A percentile compares a stretch with the other conserved stretches of the same genome.
Evolutionary conservation across 2,888 invertebrate genomes (phyloP).

Genomic region (Mesodorylaimus sp.): DNA sequence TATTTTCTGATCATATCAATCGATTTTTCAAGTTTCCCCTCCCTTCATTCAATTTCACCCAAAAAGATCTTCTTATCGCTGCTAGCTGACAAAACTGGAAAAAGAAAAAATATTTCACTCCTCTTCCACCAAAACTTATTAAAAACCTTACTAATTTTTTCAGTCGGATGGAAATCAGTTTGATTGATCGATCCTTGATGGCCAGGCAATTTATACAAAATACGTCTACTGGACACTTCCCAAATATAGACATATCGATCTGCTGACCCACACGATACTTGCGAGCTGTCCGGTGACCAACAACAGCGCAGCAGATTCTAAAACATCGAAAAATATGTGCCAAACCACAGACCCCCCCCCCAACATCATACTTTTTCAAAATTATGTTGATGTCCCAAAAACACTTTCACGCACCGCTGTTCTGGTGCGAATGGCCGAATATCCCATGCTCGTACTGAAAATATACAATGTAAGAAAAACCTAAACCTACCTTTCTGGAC

Average conservation of each 20-base stretch:
- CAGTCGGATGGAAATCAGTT: conserved; percentile 77
- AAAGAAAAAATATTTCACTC: conserved; percentile 13
- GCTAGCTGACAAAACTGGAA: conserved; percentile 64
- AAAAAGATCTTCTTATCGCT: conserved; percentile 88
- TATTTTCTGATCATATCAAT: no score
- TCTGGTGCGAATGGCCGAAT: conserved; percentile 78
- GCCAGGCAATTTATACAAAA: conserved; percentile 87
- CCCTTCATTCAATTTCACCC: conserved; percentile 73
- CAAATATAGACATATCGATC: conserved; percentile 89
- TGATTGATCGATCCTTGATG: conserved; percentile 94
- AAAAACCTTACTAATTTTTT: conserved; percentile 55
- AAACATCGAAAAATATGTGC: conserved; percentile 13
- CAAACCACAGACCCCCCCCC: conserved; percentile 10
- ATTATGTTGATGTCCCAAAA: conserved; percentile 84
- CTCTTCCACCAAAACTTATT: conserved; percentile 8
- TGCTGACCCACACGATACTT: conserved; percentile 75
- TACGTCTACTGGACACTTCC: conserved; percentile 77
- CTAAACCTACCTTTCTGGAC: no score
- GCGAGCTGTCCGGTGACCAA: conserved; percentile 81
- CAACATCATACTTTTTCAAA: conserved; percentile 55
- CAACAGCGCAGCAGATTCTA: conserved; percentile 70
- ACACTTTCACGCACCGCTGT: conserved; percentile 75
- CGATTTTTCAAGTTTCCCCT: no score
- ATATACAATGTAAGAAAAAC: no score
- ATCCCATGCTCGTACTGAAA: conserved; percentile 72